Conservation (phyloP, 1,140 invertebrate genomes). For the Eumeta japonica region DNA sequence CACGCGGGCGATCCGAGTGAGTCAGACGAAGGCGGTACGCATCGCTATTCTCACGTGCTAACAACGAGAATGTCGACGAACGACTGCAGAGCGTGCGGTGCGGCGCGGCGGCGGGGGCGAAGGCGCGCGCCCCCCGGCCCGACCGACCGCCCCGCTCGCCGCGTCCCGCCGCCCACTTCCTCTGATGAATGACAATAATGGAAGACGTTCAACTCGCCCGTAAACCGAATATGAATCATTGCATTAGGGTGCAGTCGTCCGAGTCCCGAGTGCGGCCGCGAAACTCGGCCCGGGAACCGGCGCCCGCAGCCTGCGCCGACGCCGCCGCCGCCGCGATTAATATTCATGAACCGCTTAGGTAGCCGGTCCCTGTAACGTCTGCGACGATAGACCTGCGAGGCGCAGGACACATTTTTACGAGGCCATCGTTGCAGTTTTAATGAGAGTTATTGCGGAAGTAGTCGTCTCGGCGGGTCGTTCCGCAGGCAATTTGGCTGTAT, state of each 20-base stretch:
- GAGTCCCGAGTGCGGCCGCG: slow-evolving; percentile 34
- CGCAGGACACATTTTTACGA: slow-evolving; percentile 11
- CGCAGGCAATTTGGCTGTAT: neutral
- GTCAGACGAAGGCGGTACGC: slow-evolving; percentile 39
- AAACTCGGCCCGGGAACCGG: slow-evolving; percentile 14
- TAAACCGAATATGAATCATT: slow-evolving; percentile 58
- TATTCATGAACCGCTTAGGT: slow-evolving; percentile 33
- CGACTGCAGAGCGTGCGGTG: slow-evolving; percentile 38
- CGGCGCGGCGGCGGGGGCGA: slow-evolving; percentile 33
- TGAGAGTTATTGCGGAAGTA: slow-evolving; percentile 5
- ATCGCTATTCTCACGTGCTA: slow-evolving; percentile 47
- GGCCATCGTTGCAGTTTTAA: slow-evolving; percentile 8
- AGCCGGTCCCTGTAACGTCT: slow-evolving; percentile 13
- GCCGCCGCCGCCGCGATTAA: slow-evolving; percentile 24
- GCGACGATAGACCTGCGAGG: slow-evolving; percentile 10
- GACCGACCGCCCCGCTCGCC: slow-evolving; percentile 4
- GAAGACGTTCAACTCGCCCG: slow-evolving; percentile 57
- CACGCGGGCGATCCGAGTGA: slow-evolving; percentile 36
- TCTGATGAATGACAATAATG: slow-evolving; percentile 58
- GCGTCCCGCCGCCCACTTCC: slow-evolving; percentile 52
- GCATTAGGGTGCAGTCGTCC: slow-evolving; percentile 55
- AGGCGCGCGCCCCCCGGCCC: too few relatives aligned
- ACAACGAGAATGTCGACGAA: slow-evolving; percentile 48
- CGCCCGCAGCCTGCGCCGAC: neutral
- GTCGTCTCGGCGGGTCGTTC: neutral